Base-by-base conservation (phyloP, 2,888 invertebrate genomes). In the Platycnemis pennipes region DNA sequence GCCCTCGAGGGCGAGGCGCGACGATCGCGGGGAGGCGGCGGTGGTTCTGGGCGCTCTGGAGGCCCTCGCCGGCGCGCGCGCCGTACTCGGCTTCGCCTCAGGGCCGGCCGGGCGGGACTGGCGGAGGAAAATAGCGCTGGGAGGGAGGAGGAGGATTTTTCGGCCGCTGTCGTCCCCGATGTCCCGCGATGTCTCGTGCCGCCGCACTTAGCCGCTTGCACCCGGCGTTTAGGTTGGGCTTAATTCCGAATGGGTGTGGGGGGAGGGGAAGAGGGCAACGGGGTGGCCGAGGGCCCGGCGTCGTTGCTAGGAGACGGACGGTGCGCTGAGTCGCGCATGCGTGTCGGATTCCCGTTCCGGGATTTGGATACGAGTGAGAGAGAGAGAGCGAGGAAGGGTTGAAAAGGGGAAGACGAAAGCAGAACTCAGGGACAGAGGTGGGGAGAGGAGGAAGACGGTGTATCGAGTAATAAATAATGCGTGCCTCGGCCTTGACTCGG, bases 131-230 rank as follows among this genome's bases (percentile, higher is more conserved):
- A 1, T 13, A 53, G 19, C 16, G 7, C 16, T 16, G 53, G 53
- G 8, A 53, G 53, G 53, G 19, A 19, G 53, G 13, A 11, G 19
- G 26, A n/a, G 63, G n/a, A 77, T 77, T 77, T 77, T 77, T 77
- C 77, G 77, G 77, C 63, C 63, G 26, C 77, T 77, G 77, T 77
- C 77, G 77, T 77, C 37, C 77, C 77, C 77, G 77, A 77, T 77
- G 77, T 77, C 31, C 77, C 77, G 77, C 77, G 77, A 77, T 77
- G 77, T 77, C 77, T 77, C 77, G 77, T 77, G 77, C 77, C 77
- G 37, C 77, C 77, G 77, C 77, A 77, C 77, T 77, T 77, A 77
- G 77, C 77, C 77, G 77, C 77, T 77, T 77, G 77, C 77, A 77
- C 77, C 77, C 77, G 77, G 1, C 77, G 77, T 77, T 77, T 77